Conservation (phyloP, 2,888 invertebrate species). For the Leucophora obtusa region DNA sequence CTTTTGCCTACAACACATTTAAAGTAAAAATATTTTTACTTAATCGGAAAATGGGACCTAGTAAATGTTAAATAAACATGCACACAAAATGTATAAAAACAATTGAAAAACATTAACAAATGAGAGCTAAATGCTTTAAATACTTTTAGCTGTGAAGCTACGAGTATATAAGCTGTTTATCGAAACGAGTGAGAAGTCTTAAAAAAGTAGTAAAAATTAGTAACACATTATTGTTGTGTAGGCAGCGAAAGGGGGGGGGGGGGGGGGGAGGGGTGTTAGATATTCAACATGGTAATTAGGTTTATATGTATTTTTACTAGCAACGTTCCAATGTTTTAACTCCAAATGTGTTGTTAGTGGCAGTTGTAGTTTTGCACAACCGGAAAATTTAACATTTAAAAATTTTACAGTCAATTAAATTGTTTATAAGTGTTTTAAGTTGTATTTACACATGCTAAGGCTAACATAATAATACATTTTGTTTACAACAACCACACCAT, state of each 20-base stretch:
- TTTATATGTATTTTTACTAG: neutral
- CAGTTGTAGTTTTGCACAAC: neutral
- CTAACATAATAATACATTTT: neutral
- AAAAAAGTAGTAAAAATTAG: neutral
- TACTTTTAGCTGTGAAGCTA: neutral
- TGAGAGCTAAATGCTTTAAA: neutral
- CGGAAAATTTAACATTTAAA: slow-evolving; percentile 30
- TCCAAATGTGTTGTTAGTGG: neutral
- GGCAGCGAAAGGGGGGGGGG: too few relatives aligned
- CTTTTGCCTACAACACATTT: too few relatives aligned
- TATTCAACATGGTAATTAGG: neutral
- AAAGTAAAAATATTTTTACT: too few relatives aligned
- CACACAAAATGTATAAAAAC: neutral
- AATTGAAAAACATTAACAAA: neutral
- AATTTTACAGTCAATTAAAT: slow-evolving; percentile 56
- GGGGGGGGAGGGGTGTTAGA: neutral
- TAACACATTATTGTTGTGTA: neutral
- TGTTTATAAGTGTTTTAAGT: slow-evolving; percentile 13
- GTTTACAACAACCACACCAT: neutral
- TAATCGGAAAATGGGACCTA: too few relatives aligned
- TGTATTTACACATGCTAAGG: slow-evolving; percentile 2
- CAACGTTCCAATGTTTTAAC: neutral
- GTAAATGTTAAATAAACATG: neutral
- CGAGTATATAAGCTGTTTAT: neutral
- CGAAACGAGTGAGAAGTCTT: neutral